phyloP scores from a whole-genome alignment of 92 coral and sea anemone species.

The Parazoanthus darwini region DNA sequence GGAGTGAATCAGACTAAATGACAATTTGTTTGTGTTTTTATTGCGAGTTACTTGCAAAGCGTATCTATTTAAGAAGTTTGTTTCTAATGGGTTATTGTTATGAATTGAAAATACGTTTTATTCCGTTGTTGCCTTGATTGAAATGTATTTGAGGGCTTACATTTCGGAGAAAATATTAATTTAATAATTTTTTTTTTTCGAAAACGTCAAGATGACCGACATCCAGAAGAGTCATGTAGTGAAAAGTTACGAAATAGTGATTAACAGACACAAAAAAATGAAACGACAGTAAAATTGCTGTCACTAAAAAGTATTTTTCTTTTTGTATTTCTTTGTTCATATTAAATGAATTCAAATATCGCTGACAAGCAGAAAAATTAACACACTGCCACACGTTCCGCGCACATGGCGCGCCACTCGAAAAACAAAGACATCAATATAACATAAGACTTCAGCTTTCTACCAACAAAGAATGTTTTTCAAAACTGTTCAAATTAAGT shows the following conservation, averaged over 20 bases:
- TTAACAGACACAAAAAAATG: background rate
- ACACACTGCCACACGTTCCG: constrained; percentile 3
- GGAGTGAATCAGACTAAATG: background rate
- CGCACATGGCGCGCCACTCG: constrained; percentile 14
- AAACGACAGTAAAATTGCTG: background rate
- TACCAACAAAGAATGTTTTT: constrained; percentile 13
- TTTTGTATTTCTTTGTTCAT: background rate
- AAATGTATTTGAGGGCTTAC: background rate
- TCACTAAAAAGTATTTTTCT: background rate
- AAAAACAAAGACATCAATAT: background rate
- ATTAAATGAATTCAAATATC: constrained; percentile 7
- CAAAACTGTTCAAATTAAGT: background rate
- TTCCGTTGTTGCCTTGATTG: background rate
- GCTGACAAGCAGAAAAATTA: background rate
- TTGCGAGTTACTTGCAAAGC: background rate
- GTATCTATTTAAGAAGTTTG: constrained; percentile 4
- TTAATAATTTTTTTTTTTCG: no score
- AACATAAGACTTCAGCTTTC: background rate
- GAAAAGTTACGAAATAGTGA: background rate
- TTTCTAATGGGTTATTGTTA: background rate
- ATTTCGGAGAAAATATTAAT: background rate
- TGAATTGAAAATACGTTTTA: background rate
- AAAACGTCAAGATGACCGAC: background rate
- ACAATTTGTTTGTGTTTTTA: constrained; percentile 4
- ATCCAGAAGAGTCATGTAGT: background rate